phyloP scores from a whole-genome alignment of 2,113 vertebrate genomes.

The Ctenodactylus gundi region DNA sequence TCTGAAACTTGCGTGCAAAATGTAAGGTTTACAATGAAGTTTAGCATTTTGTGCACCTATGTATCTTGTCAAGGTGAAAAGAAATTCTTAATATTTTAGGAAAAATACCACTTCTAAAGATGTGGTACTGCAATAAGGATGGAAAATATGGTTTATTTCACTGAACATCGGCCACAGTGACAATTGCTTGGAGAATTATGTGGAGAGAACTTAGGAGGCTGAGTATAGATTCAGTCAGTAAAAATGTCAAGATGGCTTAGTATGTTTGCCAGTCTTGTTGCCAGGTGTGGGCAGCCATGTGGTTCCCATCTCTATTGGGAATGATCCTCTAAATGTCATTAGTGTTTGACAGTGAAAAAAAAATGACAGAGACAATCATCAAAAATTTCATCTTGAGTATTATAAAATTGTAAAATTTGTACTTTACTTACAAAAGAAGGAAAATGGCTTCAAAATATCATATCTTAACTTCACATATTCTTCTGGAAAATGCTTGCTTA shows the following conservation, averaged over 20 bases:
- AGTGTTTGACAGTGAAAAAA: neutral
- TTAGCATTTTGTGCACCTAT: too few relatives aligned
- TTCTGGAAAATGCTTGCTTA: neutral
- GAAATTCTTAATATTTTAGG: neutral
- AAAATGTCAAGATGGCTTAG: neutral
- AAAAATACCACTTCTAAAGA: slow-evolving; percentile 2
- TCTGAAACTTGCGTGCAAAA: too few relatives aligned
- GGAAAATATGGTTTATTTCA: neutral
- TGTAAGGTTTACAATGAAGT: too few relatives aligned
- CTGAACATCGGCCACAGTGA: neutral
- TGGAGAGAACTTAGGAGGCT: neutral
- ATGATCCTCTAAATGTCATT: neutral
- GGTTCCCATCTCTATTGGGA: neutral
- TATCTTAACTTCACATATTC: neutral
- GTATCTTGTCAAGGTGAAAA: too few relatives aligned
- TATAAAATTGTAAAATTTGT: neutral
- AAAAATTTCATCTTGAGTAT: neutral
- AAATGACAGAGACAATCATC: neutral
- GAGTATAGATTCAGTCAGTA: neutral
- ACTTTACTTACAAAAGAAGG: neutral
- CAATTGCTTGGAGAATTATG: neutral
- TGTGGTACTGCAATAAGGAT: neutral
- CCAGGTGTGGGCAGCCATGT: rapidly evolving
- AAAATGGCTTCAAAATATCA: neutral
- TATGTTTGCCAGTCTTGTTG: neutral